A percentile compares a stretch with the other conserved stretches of the same genome.
phyloP scores from a whole-genome alignment of 37 sponge, comb jelly and placozoan genomes.

The Beroe ovata region DNA sequence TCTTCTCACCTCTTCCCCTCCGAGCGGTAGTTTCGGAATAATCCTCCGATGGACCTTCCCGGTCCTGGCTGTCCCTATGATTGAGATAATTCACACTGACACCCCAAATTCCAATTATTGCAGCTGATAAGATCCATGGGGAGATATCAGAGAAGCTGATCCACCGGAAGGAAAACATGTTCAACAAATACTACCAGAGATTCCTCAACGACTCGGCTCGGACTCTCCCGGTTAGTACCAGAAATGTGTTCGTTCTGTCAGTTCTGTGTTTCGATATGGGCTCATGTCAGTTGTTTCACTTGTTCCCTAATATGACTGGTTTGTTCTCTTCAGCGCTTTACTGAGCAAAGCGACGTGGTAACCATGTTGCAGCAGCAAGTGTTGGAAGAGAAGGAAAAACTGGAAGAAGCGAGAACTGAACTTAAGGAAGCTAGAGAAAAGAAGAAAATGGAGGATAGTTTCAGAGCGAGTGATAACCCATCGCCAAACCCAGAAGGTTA shows the following conservation, averaged over 20 bases:
- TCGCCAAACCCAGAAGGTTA: constrained; percentile 31
- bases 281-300: too few relatives aligned
- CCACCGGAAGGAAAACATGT: background rate
- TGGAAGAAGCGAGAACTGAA: background rate
- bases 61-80: background rate
- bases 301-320: too few relatives aligned
- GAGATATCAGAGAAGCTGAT: constrained; percentile 9
- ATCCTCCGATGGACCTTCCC: too few relatives aligned
- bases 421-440: background rate
- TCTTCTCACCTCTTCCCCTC: too few relatives aligned
- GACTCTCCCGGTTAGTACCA: background rate
- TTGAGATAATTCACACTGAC: background rate
- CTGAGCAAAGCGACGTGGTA: background rate
- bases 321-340: background rate
- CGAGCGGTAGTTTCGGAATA: too few relatives aligned
- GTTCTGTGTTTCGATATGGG: too few relatives aligned
- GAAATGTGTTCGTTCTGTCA: too few relatives aligned
- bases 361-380: constrained; percentile 3
- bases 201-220: background rate
- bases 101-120: background rate
- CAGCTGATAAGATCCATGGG: constrained; percentile 7
- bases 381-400: background rate
- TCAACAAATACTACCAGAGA: constrained; percentile 31
- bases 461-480: background rate
- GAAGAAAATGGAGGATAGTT: background rate